phyloP scores from a whole-genome alignment of 1,140 invertebrate species.

The Dreissena polymorpha region DNA sequence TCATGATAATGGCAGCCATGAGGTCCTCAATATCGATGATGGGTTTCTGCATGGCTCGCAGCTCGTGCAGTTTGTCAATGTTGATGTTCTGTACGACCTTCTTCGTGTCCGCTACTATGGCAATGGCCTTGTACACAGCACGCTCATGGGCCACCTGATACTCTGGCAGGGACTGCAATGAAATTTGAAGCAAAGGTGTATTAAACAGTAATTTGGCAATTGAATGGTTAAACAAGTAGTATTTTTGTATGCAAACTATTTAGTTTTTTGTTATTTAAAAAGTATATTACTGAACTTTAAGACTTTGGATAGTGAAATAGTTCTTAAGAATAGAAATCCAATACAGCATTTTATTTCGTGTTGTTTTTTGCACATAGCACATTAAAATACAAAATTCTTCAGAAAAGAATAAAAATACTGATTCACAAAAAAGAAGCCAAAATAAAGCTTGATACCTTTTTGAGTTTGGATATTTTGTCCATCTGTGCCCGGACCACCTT shows the following conservation, averaged over 20 bases:
- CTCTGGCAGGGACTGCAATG: conserved; percentile 75
- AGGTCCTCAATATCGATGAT: conserved; percentile 78
- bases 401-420: no score
- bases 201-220: no score
- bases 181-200: no score
- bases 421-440: background rate
- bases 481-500: conserved; percentile 77
- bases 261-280: no score
- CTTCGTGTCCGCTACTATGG: conserved; percentile 79
- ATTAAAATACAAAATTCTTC: no score
- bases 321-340: no score
- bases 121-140: conserved; percentile 79
- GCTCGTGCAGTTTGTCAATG: conserved; percentile 73
- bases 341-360: no score
- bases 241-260: no score
- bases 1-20: conserved; percentile 79
- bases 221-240: no score
- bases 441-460: conserved; percentile 68
- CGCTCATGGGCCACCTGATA: conserved; percentile 79
- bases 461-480: conserved; percentile 76
- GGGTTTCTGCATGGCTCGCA: conserved; percentile 78
- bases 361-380: no score
- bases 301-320: no score
- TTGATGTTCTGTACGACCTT: conserved; percentile 78
- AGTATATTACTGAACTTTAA: no score